Conservation (phyloP, 2,888 invertebrate species). For the Acleris cristana region DNA sequence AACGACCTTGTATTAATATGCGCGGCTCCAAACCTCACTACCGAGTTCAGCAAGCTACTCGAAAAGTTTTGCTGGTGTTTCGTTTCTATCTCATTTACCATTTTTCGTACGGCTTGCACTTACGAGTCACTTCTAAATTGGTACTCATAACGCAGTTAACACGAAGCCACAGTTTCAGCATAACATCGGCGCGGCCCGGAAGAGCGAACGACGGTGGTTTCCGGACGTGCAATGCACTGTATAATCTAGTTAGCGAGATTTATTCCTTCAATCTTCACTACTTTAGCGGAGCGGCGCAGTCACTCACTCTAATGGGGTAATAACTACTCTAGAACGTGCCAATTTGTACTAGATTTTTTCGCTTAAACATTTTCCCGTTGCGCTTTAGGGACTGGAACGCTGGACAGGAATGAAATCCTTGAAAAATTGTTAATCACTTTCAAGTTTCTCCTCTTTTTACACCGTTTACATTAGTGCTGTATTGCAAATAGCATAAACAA, state of each 20-base stretch:
- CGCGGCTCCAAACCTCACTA: too few relatives aligned
- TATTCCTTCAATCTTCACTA: conserved; percentile 64
- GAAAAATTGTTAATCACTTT: conserved; percentile 3
- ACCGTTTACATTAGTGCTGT: background rate
- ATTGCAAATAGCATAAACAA: background rate
- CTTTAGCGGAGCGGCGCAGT: conserved; percentile 54
- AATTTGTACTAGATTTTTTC: conserved; percentile 67
- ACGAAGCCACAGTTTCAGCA: too few relatives aligned
- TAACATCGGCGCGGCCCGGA: background rate
- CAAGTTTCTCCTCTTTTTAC: background rate
- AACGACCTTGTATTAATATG: too few relatives aligned
- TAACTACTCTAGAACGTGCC: conserved; percentile 69
- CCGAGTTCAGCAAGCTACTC: too few relatives aligned
- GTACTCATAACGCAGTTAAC: too few relatives aligned
- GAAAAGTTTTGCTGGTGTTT: too few relatives aligned
- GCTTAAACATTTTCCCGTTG: conserved; percentile 62
- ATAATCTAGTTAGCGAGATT: conserved; percentile 58
- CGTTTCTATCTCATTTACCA: too few relatives aligned
- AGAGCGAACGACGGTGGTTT: conserved; percentile 29
- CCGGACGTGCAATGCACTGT: conserved; percentile 41
- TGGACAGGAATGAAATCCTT: conserved; percentile 14
- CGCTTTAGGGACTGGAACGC: conserved; percentile 51
- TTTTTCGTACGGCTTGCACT: too few relatives aligned
- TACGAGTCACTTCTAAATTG: too few relatives aligned
- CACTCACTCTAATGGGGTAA: conserved; percentile 70